Evolutionary conservation across 2,797 vertebrate genomes (phyloP).

Genomic region (Naso thynnoides): DNA sequence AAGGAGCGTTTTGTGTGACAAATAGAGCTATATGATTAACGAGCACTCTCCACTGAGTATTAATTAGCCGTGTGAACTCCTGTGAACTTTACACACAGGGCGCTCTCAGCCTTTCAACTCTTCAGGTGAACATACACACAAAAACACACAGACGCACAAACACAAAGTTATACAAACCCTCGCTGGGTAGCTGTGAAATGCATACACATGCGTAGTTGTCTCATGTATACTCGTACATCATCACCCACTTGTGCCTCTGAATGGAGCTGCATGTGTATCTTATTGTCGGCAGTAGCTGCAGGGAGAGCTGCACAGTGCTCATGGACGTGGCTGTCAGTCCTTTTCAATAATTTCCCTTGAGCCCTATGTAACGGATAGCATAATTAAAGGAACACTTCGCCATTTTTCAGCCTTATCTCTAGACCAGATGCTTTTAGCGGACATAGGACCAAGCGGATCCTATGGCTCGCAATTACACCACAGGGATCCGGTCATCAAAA

Average conservation of each 20-base stretch:
- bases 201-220: slow-evolving; percentile 56
- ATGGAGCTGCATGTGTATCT: slow-evolving; percentile 35
- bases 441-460: slow-evolving; percentile 43
- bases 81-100: slow-evolving; percentile 82
- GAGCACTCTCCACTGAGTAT: slow-evolving; percentile 79
- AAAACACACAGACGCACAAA: slow-evolving; percentile 32
- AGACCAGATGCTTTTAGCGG: slow-evolving; percentile 65
- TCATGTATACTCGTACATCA: slow-evolving; percentile 60
- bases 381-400: slow-evolving; percentile 69
- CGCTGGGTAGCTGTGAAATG: slow-evolving; percentile 26
- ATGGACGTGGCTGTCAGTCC: slow-evolving; percentile 47
- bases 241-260: slow-evolving; percentile 56
- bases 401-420: slow-evolving; percentile 73
- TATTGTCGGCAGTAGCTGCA: slow-evolving; percentile 38
- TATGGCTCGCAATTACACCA: slow-evolving; percentile 32
- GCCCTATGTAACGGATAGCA: slow-evolving; percentile 73
- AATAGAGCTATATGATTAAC: slow-evolving; percentile 81
- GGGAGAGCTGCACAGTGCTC: slow-evolving; percentile 22
- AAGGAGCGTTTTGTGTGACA: slow-evolving; percentile 74
- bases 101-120: slow-evolving; percentile 73
- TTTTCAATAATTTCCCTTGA: slow-evolving; percentile 54
- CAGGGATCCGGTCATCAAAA: slow-evolving; percentile 15
- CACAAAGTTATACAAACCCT: slow-evolving; percentile 15
- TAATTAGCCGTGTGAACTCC: slow-evolving; percentile 87
- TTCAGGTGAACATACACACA: slow-evolving; percentile 65